A percentile compares a stretch with the other conserved stretches of the same genome.
phyloP scores from a whole-genome alignment of 1,140 invertebrate species.

The Hermatobates lingyangjiaoensis region DNA sequence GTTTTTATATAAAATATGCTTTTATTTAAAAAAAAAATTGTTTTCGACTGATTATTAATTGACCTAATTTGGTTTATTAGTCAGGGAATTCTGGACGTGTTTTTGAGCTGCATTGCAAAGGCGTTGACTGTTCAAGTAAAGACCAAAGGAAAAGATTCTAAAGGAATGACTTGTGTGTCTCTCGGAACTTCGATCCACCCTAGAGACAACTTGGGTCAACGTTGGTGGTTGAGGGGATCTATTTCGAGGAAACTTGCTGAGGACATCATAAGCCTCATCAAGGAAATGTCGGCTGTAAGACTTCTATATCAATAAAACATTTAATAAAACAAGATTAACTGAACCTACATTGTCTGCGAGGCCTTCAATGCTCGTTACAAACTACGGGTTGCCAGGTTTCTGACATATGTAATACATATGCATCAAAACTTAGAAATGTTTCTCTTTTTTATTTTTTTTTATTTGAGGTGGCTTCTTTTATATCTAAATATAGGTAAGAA shows the following conservation, averaged over 20 bases:
- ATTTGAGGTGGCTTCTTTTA: no score
- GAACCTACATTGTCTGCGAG: no score
- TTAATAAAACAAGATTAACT: no score
- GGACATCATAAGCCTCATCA: constrained; percentile 67
- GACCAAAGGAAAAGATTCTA: constrained; percentile 42
- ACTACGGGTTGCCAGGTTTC: no score
- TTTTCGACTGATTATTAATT: not conserved
- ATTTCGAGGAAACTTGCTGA: constrained; percentile 68
- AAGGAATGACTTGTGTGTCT: constrained; percentile 38
- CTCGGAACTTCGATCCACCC: constrained; percentile 36
- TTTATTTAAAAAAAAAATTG: no score
- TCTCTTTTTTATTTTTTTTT: no score
- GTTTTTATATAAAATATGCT: no score
- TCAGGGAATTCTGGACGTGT: constrained; percentile 58
- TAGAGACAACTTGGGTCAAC: constrained; percentile 31
- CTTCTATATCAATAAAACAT: no score
- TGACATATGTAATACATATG: no score
- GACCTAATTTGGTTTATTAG: constrained; percentile 22
- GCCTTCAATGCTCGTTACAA: no score
- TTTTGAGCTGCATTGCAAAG: constrained; percentile 72
- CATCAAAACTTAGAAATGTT: no score
- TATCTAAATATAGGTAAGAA: no score
- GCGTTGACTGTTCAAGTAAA: constrained; percentile 71
- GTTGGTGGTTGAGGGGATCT: constrained; percentile 74
- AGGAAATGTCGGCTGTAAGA: constrained; percentile 75